Evolutionary conservation across 1,140 invertebrate genomes (phyloP).

Genomic region (Apis dorsata): DNA sequence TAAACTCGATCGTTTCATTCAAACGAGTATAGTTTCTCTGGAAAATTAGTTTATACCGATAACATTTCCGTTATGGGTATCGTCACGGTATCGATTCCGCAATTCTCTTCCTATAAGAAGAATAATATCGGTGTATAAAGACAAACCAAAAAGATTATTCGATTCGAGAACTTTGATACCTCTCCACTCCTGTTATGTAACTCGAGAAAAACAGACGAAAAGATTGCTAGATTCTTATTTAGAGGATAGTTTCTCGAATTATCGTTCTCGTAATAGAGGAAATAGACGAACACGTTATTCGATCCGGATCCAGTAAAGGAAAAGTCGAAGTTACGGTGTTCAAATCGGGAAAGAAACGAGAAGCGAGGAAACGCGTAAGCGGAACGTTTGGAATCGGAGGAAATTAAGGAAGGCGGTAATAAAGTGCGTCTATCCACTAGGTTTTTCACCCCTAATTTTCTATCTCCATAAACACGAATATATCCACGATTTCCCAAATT

Average conservation of each 20-base stretch:
- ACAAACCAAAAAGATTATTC: neutral
- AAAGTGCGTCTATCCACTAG: too few species aligned
- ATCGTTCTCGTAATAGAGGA: neutral
- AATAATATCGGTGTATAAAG: neutral
- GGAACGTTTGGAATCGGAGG: slow-evolving; percentile 19
- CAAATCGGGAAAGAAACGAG: neutral
- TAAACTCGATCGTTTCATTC: slow-evolving; percentile 23
- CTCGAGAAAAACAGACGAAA: too few species aligned
- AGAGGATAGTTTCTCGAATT: too few species aligned
- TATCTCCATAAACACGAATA: too few species aligned
- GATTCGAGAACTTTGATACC: neutral
- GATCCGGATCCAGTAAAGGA: slow-evolving; percentile 16
- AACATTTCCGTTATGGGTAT: neutral
- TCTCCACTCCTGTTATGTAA: too few species aligned
- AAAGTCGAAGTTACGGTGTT: slow-evolving; percentile 28
- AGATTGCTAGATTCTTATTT: too few species aligned
- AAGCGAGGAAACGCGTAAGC: neutral
- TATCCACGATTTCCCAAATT: too few species aligned
- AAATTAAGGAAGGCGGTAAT: neutral
- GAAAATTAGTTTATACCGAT: slow-evolving; percentile 17
- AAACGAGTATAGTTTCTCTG: neutral
- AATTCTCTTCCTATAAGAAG: neutral
- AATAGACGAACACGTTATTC: slow-evolving; percentile 1
- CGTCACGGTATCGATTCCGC: neutral
- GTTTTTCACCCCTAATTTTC: too few species aligned